These are phyloP conservation scores for Carettochelys insculpta DNA, from an alignment of 2,113 vertebrate species.

Conservation along the genomic window DNA sequence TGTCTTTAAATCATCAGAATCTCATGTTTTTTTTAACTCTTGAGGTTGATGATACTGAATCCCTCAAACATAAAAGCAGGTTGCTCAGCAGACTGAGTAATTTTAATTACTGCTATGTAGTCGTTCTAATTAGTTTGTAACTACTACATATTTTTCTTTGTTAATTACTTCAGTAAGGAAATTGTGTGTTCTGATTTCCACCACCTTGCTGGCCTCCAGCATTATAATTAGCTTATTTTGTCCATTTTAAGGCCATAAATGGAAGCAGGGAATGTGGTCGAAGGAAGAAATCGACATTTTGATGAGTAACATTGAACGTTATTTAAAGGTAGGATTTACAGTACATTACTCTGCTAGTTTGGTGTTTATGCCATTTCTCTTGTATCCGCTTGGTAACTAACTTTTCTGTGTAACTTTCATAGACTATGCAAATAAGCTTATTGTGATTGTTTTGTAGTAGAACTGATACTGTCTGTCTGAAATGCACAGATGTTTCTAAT, in stretches of 20 bases:
- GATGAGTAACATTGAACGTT: conserved; percentile 97
- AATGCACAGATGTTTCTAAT: background rate
- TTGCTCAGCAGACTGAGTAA: background rate
- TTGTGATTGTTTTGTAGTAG: accelerated
- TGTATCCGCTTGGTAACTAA: background rate
- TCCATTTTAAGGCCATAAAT: conserved; percentile 90
- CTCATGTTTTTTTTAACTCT: background rate
- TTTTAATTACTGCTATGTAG: conserved; percentile 2
- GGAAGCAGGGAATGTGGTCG: conserved; percentile 99
- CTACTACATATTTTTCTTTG: background rate
- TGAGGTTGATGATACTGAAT: background rate
- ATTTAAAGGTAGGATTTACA: conserved; percentile 87
- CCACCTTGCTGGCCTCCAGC: background rate
- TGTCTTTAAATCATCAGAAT: background rate
- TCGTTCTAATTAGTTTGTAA: background rate
- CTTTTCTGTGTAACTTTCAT: background rate
- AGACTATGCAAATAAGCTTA: accelerated
- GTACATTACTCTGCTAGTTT: background rate
- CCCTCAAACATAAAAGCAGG: background rate
- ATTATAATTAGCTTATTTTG: conserved; percentile 33
- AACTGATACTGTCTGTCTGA: background rate
- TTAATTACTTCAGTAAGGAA: background rate
- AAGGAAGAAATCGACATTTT: conserved; percentile 98
- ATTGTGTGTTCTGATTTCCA: background rate
- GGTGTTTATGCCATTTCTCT: background rate